phyloP scores from a whole-genome alignment of 2,113 vertebrate genomes.

The Etheostoma cragini region DNA sequence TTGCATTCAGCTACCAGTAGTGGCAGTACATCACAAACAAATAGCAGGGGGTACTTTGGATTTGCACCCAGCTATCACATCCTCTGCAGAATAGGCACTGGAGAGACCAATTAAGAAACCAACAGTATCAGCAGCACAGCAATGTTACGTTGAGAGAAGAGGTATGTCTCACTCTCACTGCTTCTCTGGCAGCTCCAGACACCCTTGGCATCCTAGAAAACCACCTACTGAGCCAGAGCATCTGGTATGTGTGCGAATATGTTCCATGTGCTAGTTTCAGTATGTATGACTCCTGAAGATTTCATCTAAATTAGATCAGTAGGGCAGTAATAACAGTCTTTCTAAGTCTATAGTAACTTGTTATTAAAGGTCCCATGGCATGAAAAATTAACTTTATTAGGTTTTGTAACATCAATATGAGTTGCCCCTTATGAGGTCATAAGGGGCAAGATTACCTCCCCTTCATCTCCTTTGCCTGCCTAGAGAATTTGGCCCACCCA shows the following conservation, averaged over 20 bases:
- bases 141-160: background rate
- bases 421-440: no score
- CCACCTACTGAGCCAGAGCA: background rate
- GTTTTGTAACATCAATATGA: no score
- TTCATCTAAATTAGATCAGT: conserved; percentile 13
- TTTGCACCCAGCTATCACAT: background rate
- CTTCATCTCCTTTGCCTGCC: no score
- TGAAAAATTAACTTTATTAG: no score
- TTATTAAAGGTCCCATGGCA: no score
- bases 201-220: background rate
- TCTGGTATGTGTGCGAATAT: background rate
- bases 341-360: background rate
- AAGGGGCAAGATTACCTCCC: no score
- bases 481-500: no score
- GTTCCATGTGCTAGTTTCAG: background rate
- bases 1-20: background rate
- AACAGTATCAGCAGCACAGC: background rate
- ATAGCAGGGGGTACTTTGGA: background rate
- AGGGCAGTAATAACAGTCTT: background rate
- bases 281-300: background rate
- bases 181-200: background rate
- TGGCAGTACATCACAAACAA: background rate
- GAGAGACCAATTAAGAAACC: background rate
- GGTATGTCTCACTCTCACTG: background rate
- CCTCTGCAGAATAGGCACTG: background rate